A percentile compares a stretch with the other conserved stretches of the same genome.
Evolutionary conservation across 2,797 vertebrate species (phyloP).

Genomic region (Urocyon cinereoargenteus): DNA sequence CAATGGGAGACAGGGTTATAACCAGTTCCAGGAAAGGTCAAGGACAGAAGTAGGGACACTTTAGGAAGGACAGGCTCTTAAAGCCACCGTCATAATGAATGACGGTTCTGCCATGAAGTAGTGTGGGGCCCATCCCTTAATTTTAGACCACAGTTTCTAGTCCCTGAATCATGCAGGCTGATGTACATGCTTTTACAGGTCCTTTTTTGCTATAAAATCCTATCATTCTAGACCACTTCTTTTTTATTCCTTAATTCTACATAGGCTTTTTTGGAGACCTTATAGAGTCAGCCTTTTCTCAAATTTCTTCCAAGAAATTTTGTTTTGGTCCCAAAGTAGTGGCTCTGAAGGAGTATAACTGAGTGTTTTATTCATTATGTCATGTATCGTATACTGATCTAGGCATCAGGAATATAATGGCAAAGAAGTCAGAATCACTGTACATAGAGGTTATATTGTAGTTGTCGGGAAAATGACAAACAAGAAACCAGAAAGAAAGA

Average conservation of each 20-base stretch:
- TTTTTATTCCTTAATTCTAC: not conserved
- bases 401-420: not conserved
- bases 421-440: not conserved
- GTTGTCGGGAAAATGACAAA: not conserved
- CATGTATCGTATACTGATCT: not conserved
- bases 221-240: not conserved
- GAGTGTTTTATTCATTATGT: not conserved
- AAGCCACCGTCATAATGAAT: not conserved
- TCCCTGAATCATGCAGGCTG: not conserved
- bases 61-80: not conserved
- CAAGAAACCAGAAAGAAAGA: slow-evolving; percentile 11
- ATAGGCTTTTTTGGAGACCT: not conserved
- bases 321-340: not conserved
- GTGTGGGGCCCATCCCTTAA: not conserved
- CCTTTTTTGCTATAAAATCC: not conserved
- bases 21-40: not conserved
- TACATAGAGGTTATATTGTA: not conserved
- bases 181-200: not conserved
- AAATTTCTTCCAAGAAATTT: not conserved
- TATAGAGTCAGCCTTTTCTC: not conserved
- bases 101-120: not conserved
- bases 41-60: not conserved
- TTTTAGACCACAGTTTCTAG: not conserved
- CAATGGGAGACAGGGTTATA: not conserved
- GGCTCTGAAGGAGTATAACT: not conserved